These are phyloP conservation scores for Corythucha ciliata DNA, from an alignment of 2,888 invertebrate genomes.

Conservation along the genomic window DNA sequence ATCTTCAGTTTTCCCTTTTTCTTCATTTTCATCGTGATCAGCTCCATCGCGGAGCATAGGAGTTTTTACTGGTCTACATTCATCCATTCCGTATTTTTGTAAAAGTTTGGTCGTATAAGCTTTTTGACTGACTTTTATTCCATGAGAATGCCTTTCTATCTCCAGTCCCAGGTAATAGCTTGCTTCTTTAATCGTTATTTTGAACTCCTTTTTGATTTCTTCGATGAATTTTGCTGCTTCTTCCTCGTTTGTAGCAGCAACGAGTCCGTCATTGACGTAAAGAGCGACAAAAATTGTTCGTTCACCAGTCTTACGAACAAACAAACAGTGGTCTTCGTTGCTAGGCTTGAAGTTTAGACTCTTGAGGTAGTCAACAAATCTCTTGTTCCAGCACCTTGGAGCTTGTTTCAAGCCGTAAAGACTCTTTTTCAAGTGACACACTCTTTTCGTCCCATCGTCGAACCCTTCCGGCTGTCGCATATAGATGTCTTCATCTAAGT, in stretches of 20 bases:
- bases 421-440: constrained; percentile 38
- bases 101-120: constrained; percentile 24
- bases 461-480: constrained; percentile 40
- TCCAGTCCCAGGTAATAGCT: constrained; percentile 32
- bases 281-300: constrained; percentile 35
- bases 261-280: constrained; percentile 39
- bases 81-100: constrained; percentile 24
- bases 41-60: constrained; percentile 21
- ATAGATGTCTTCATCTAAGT: constrained; percentile 37
- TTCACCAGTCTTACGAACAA: constrained; percentile 30
- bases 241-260: constrained; percentile 26
- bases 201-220: constrained; percentile 23
- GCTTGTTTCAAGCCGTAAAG: constrained; percentile 41
- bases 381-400: constrained; percentile 39
- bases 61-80: constrained; percentile 16
- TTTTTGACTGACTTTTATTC: constrained; percentile 22
- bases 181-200: constrained; percentile 26
- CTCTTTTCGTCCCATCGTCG: constrained; percentile 34
- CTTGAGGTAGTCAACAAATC: constrained; percentile 34
- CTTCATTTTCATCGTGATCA: constrained; percentile 3
- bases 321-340: constrained; percentile 39
- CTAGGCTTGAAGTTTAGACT: constrained; percentile 35
- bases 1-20: no score
- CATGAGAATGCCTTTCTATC: constrained; percentile 27
- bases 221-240: constrained; percentile 27